These are phyloP conservation scores for Microctonus brassicae DNA, from an alignment of 2,888 invertebrate genomes.

Conservation along the genomic window DNA sequence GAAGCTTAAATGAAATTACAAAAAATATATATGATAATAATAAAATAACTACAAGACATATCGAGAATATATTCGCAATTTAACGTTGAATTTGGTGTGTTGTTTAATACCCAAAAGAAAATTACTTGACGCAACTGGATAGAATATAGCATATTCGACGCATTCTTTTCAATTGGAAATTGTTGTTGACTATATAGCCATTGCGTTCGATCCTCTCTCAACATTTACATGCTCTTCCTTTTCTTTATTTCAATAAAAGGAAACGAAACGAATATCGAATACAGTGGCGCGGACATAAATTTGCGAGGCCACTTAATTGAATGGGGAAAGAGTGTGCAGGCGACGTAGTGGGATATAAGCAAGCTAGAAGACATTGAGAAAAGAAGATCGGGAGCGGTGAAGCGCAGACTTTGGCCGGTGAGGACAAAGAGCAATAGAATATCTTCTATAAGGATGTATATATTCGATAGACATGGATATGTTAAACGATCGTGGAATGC, in stretches of 20 bases:
- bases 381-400: slow-evolving; percentile 14
- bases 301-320: slow-evolving; percentile 68
- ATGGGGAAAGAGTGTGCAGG: slow-evolving; percentile 58
- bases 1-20: background rate
- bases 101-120: background rate
- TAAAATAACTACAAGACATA: background rate
- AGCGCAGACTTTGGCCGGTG: slow-evolving; percentile 30
- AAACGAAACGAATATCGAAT: slow-evolving; percentile 60
- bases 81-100: background rate
- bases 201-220: background rate
- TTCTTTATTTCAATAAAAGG: slow-evolving; percentile 51
- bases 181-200: no score
- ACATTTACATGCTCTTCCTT: background rate
- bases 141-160: slow-evolving; percentile 1
- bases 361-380: slow-evolving; percentile 32
- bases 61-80: background rate
- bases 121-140: background rate
- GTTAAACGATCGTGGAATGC: slow-evolving; percentile 62
- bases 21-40: background rate
- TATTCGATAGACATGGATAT: slow-evolving; percentile 53
- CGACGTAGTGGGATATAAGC: slow-evolving; percentile 41
- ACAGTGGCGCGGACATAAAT: slow-evolving; percentile 65
- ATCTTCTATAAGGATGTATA: slow-evolving; percentile 29
- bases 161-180: slow-evolving; percentile 19
- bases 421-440: slow-evolving; percentile 42